A percentile compares a stretch with the other conserved stretches of the same genome.
Evolutionary conservation across 1,140 invertebrate species (phyloP).

Genomic region (Anastatus disparis): DNA sequence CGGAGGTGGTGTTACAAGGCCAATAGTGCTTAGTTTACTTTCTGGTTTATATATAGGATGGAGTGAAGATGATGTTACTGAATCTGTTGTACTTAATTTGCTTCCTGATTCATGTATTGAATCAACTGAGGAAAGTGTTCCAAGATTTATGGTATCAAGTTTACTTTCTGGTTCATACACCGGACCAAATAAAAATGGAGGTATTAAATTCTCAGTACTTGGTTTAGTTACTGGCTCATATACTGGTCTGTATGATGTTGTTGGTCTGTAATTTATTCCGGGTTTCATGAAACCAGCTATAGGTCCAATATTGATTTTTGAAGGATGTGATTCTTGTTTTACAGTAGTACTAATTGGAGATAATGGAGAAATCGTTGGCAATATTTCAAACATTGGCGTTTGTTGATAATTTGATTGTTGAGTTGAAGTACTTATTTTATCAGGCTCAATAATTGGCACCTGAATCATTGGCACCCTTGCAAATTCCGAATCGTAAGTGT

Average conservation of each 20-base stretch:
- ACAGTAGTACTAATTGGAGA: not conserved
- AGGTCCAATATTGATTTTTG: not conserved
- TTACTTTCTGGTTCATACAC: not conserved
- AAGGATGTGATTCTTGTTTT: not conserved
- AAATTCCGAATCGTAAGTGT: not conserved
- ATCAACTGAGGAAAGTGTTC: not conserved
- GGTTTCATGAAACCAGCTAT: conserved; percentile 18
- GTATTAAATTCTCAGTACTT: not conserved
- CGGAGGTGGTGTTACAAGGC: not conserved
- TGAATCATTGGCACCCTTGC: conserved; percentile 57
- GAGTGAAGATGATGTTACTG: not conserved
- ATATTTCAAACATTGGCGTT: conserved; percentile 5
- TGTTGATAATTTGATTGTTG: conserved; percentile 30
- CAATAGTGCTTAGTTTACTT: not conserved
- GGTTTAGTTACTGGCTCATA: not conserved
- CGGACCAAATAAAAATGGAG: not conserved
- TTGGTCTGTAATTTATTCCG: not conserved
- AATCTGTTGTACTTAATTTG: not conserved
- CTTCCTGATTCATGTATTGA: not conserved
- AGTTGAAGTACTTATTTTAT: conserved; percentile 50
- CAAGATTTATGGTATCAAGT: not conserved
- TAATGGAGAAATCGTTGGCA: not conserved
- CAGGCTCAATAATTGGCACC: conserved; percentile 58
- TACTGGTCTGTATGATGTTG: not conserved
- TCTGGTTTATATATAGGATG: not conserved